These are phyloP conservation scores for Luffia ferchaultella DNA, from an alignment of 2,888 invertebrate species.

Conservation along the genomic window DNA sequence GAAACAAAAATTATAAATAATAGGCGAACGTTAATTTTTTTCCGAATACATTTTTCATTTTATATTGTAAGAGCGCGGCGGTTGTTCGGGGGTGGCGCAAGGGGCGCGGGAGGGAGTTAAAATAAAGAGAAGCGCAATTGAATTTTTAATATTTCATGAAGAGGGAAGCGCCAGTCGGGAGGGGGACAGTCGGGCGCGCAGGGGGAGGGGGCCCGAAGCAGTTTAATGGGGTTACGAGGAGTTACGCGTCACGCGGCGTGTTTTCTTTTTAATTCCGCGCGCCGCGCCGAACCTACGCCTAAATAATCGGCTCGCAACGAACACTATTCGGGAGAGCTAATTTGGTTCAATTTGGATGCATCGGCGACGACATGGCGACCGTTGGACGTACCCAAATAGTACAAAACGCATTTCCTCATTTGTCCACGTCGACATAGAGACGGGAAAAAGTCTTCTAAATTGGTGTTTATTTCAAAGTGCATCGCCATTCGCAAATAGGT, in stretches of 20 bases:
- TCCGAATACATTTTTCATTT: slow-evolving; percentile 64
- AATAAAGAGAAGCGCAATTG: slow-evolving; percentile 67
- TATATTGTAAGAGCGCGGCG: slow-evolving; percentile 51
- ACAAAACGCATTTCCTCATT: no score
- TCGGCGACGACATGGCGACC: no score
- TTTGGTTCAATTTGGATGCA: no score
- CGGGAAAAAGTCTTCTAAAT: no score
- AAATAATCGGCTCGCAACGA: neutral
- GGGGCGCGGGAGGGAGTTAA: slow-evolving; percentile 52
- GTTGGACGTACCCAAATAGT: no score
- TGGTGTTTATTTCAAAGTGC: no score
- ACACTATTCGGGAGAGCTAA: no score
- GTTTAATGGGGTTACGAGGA: slow-evolving; percentile 53
- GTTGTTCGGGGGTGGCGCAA: slow-evolving; percentile 31
- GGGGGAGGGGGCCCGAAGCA: slow-evolving; percentile 44
- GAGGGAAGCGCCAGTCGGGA: slow-evolving; percentile 21
- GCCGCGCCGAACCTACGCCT: slow-evolving; percentile 1
- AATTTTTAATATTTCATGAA: slow-evolving; percentile 68
- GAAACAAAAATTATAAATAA: slow-evolving; percentile 60
- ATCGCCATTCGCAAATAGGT: no score
- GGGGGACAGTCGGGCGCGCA: no score
- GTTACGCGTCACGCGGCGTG: slow-evolving; percentile 19
- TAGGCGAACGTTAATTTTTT: slow-evolving; percentile 57
- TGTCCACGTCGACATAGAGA: no score
- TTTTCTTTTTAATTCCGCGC: slow-evolving; percentile 6